Base-by-base conservation (phyloP, 2,888 invertebrate genomes). In the Calameuta filiformis region DNA sequence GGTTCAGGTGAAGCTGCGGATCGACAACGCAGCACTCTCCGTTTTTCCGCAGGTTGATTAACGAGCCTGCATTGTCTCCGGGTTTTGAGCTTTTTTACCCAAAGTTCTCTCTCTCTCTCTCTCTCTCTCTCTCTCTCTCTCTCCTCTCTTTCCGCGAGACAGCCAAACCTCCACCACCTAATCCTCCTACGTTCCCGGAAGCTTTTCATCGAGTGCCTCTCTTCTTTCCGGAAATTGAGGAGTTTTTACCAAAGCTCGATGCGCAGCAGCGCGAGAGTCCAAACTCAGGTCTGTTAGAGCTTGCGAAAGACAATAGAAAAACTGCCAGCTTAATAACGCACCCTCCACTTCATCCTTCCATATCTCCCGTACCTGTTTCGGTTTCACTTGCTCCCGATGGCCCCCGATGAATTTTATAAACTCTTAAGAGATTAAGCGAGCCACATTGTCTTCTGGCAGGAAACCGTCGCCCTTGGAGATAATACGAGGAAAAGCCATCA, bases 61-160 rank as follows among this genome's bases (percentile, higher is more conserved):
- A 81, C 79, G 80, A 81, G 80, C 34, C 74, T 77, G 79, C 80
- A 80, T 82, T 80, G 79, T 81, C 76, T 79, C 69, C 68, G 75
- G 78, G 75, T 75, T 75, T 78, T 73, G 75, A 76, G 68, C 68
- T 77, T 75, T 79, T 77, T 73, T 37, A 30, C 31, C 37, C n/a
- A 75, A 78, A n/a, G 35, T 15, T 34, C 34, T 33, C 23, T 73
- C 35, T 35, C 35, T 31, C 33, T n/a, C 40, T 33, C 33, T 33
- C 33, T 33, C 33, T 33, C n/a, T n/a, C n/a, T n/a, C 69, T 56
- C 75, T 73, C 35, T 35, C 35, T 31, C 31, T 31, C 31, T 31
- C 31, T 31, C 31, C 68, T 30, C 68, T 31, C 69, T 56, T 31
- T 12, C 15, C 69, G 69, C 31, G n/a, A 75, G 35, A n/a, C 73